Evolutionary conservation across 2,888 invertebrate genomes (phyloP), one percentile per base, ranked within the genome.

Genomic region (Apamea anceps): DNA sequence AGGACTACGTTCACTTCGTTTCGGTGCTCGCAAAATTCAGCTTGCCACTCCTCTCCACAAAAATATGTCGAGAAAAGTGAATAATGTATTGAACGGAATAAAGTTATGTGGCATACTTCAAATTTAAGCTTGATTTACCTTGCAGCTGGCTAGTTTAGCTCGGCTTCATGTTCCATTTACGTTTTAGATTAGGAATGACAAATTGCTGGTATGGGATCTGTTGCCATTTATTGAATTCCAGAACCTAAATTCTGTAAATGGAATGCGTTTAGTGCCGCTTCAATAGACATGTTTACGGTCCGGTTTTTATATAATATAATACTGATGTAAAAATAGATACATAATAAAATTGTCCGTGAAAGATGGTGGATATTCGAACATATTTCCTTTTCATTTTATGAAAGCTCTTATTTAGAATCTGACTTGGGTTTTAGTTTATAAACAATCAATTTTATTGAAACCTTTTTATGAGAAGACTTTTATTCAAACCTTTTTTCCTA

Each of bases 1-100:
- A 87, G 88, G 88, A 88, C 72, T 62, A 25, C 77, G 77, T 77
- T 82, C 63, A 85, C 48, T 75, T 13, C 75, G 81, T 79, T 79
- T 70, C 72, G 85, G 82, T 81, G 70, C 84, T 85, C 77, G 65
- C 79, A 81, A 90, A 87, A 90, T 87, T 89, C 78, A 79, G 80
- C 86, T 80, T 77, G 81, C 82, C 79, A 88, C 78, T 81, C 80
- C 71, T 54, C 74, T 79, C 79, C 80, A 77, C 82, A 80, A 85
- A 86, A 89, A 89, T 88, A 82, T 88, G 80, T 81, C 77, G 84
- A 84, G 80, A 80, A 88, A 86, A 85, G 80, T 86, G 83, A 85
- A 88, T 86, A 86, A 88, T 88, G 84, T 82, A 79, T 87, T 81
- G 85, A 80, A 75, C 67, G 76, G 76, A 77, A 86, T 79, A 79